Evolutionary conservation across 2,113 vertebrate species (phyloP), one percentile per base, ranked within the genome.

Genomic region (Acinonyx jubatus): DNA sequence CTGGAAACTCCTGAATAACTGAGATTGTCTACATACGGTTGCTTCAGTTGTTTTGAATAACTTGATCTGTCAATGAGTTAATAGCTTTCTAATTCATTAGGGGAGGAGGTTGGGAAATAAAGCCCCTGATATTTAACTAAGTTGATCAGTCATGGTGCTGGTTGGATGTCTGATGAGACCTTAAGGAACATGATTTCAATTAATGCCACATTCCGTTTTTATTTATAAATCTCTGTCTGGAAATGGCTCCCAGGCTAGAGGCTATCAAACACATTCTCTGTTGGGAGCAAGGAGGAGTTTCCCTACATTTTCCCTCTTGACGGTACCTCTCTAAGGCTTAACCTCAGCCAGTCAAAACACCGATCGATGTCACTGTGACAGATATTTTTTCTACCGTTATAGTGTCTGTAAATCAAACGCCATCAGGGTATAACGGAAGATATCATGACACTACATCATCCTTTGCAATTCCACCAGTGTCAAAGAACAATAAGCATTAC

Each of bases 401-500:
- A 66, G 36, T 52, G 41, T 38, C 66, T 97, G 69, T 98, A 97
- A 97, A 96, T 98, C 94, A 98, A 81, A 63, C 36, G 33, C 25
- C 63, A 65, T 96, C 95, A 74, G 81, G 91, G 83, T 89, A 63
- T 69, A 94, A 78, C 41, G 78, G 95, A 68, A 89, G 63, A 36
- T 84, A 65, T 86, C 76, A 27, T 31, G 78, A 63, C 38, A 96
- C 98, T 89, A 45, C 5, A 36, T 41, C 41, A 14, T 16, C 84
- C 55, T 97, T 95, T 84, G 93, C 94, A 97, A 90, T 97, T 74
- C 96, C 19, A 89, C 91, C 57, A 45, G 55, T 48, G 88, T 96
- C 98, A 97, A 95, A 96, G 61, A 96, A 91, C 93, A 4, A 74
- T 91, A 97, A 80, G 45, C 6, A 80, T 98, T 97, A 97, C 73